Evolutionary conservation across 92 coral and sea anemone species (phyloP).

Genomic region (Zoanthus sociatus): DNA sequence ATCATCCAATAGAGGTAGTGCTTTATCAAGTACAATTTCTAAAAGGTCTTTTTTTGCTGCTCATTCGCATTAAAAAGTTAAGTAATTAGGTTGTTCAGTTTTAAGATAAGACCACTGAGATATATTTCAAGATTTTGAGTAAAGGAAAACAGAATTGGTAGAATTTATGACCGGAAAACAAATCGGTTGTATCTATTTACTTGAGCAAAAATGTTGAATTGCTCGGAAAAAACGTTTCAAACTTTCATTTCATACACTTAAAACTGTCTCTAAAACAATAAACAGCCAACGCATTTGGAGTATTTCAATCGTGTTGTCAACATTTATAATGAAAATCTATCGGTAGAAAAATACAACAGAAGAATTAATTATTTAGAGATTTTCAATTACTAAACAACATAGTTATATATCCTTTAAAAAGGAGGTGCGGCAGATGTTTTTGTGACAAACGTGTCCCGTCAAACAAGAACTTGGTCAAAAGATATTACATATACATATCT

Average conservation of each 20-base stretch:
- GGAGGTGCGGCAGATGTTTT: conserved; percentile 13
- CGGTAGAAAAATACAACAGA: background rate
- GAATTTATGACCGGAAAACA: background rate
- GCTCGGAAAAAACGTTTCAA: background rate
- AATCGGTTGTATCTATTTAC: background rate
- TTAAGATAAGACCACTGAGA: background rate
- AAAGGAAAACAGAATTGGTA: background rate
- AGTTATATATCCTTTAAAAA: background rate
- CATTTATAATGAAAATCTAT: background rate
- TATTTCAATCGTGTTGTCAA: background rate
- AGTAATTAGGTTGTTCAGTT: background rate
- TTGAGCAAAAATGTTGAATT: background rate
- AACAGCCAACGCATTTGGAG: background rate
- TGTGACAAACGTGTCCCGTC: background rate
- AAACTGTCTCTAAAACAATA: background rate
- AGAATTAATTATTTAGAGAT: background rate
- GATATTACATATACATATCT: background rate
- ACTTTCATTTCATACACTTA: background rate
- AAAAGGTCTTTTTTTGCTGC: too few relatives aligned
- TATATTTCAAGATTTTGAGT: background rate
- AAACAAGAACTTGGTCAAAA: background rate
- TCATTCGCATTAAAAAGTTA: background rate
- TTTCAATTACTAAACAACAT: background rate
- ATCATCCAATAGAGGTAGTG: too few relatives aligned
- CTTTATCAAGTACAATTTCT: too few relatives aligned